phyloP scores from a whole-genome alignment of 1,140 invertebrate genomes.

The Lucilia cuprina region DNA sequence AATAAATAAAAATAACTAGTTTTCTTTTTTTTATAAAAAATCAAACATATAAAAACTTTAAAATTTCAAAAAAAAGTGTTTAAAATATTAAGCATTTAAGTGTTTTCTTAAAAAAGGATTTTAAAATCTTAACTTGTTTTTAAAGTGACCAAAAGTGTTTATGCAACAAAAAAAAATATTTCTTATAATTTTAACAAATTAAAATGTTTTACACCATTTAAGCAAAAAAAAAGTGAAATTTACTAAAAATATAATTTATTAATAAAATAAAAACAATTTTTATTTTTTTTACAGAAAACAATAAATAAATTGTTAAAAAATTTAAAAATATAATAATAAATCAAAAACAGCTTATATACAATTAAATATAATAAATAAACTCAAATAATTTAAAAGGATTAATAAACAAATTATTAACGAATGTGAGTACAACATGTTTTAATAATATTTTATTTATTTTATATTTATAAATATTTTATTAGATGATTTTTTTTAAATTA shows the following conservation, averaged over 20 bases:
- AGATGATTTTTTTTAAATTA: too few species aligned
- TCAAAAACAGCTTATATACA: background rate
- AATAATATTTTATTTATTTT: too few species aligned
- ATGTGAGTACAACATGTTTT: too few species aligned
- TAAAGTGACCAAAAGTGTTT: background rate
- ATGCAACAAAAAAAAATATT: background rate
- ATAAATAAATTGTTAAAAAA: background rate
- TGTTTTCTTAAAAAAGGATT: background rate
- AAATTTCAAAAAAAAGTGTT: conserved; percentile 4
- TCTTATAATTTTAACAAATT: background rate
- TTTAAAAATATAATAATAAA: background rate
- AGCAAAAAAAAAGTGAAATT: background rate
- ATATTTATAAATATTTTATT: too few species aligned
- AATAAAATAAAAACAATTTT: background rate
- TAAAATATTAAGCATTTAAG: background rate
- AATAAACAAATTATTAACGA: background rate
- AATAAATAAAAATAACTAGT: background rate
- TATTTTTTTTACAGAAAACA: conserved; percentile 15
- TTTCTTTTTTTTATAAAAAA: background rate
- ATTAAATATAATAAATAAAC: background rate
- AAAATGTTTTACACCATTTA: background rate
- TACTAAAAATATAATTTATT: background rate
- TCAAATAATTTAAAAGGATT: background rate
- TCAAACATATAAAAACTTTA: background rate
- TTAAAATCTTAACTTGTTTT: background rate